Base-by-base conservation (phyloP, 2,113 vertebrate species). In the Istiophorus platypterus region DNA sequence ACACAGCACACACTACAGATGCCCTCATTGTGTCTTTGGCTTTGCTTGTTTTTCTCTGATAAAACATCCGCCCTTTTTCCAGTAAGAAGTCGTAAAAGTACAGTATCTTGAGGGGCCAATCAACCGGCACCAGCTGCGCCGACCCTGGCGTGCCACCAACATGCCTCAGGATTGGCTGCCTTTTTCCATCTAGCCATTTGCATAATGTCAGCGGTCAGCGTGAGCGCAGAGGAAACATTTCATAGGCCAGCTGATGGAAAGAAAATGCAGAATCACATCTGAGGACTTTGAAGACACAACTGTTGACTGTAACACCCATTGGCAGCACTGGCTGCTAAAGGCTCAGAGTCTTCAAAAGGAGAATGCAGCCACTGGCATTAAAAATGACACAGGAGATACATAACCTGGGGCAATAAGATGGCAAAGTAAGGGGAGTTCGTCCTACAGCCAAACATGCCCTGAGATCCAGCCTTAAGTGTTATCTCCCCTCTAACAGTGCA, bases 171-270 rank as follows among this genome's bases (percentile, higher is more conserved):
- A 86, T 54, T 41, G 7, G n/a, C 61, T 78, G 83, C 76, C 77
- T 74, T 81, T 81, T 15, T 82, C 62, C 8, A 11, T 85, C 72
- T 73, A 1, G 0, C 2, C n/a, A 76, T 88, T 84, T 85, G 56
- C 84, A 87, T 86, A 86, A 86, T 87, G 78, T 76, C 86, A 86
- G 71, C 24, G 74, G 86, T 82, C 88, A 82, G 70, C 65, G 10
- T 56, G 80, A 80, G 76, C 52, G 65, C 67, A 72, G 12, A 68
- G 67, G 31, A 54, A 85, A 69, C 56, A 29, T 76, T 87, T 72
- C 84, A 71, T 65, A 72, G 76, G 56, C 27, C 51, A 42, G 57
- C 59, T 73, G 71, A 80, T 58, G 63, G 70, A 78, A 51, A 73
- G 52, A 76, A 84, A 72, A 73, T 31, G 45, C 68, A 80, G 66